These are phyloP conservation scores for Acanthopagrus latus DNA, from an alignment of 2,797 vertebrate species.

Conservation along the genomic window DNA sequence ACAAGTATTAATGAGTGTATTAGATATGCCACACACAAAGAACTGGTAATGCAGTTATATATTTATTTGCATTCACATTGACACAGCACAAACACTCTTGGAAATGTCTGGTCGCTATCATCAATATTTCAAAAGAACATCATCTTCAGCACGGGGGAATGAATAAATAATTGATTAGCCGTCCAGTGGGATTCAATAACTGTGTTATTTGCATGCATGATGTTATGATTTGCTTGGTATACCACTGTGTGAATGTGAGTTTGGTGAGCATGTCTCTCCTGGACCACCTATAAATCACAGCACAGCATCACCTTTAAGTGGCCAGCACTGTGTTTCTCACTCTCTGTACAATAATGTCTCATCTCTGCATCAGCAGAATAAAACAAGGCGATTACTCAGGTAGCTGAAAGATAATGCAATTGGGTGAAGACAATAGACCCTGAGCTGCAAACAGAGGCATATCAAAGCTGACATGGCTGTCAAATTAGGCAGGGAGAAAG, in stretches of 20 bases:
- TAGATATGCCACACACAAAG: constrained; percentile 18
- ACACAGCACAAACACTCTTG: constrained; percentile 46
- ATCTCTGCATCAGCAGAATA: constrained; percentile 30
- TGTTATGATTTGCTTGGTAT: constrained; percentile 30
- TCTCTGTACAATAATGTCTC: background rate
- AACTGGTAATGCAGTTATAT: constrained; percentile 12
- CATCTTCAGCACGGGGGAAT: constrained; percentile 58
- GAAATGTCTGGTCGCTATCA: constrained; percentile 54
- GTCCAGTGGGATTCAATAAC: constrained; percentile 58
- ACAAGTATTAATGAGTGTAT: background rate
- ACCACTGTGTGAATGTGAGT: background rate
- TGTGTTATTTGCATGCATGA: constrained; percentile 43
- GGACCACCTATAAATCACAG: background rate
- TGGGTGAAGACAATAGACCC: constrained; percentile 41
- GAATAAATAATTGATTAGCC: constrained; percentile 66
- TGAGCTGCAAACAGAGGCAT: constrained; percentile 49
- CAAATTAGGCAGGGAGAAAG: constrained; percentile 56
- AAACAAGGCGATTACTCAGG: constrained; percentile 51
- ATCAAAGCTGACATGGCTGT: constrained; percentile 62
- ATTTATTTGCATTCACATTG: constrained; percentile 33
- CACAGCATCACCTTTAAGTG: constrained; percentile 9
- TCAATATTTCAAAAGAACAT: constrained; percentile 79
- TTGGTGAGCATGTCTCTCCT: background rate
- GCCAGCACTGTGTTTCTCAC: background rate
- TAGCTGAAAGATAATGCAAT: constrained; percentile 64